phyloP scores from a whole-genome alignment of 37 sponge, comb jelly and placozoan species.

The Mnemiopsis leidyi region DNA sequence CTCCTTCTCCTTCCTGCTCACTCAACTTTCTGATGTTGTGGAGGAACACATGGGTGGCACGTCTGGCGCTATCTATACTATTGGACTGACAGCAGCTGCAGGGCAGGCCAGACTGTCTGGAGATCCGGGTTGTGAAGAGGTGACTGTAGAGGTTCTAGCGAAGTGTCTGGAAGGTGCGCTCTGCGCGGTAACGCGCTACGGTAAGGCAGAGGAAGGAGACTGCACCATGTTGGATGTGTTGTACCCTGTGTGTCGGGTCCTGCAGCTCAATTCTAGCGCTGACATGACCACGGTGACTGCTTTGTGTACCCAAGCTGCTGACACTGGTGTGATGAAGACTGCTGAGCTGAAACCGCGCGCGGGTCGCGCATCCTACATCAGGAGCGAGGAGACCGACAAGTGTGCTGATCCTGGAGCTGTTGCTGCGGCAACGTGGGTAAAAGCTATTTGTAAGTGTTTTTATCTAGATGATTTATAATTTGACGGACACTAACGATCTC shows the following conservation, averaged over 20 bases:
- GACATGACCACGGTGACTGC: not conserved
- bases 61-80: slow-evolving; percentile 63
- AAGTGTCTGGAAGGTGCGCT: slow-evolving; percentile 3
- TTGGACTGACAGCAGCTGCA: slow-evolving; percentile 65
- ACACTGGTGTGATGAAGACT: slow-evolving; percentile 22
- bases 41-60: slow-evolving; percentile 67
- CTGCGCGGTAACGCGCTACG: slow-evolving; percentile 16
- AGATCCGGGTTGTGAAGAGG: not conserved
- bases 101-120: not conserved
- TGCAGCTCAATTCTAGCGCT: not conserved
- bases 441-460: slow-evolving; percentile 6
- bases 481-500: too few relatives aligned
- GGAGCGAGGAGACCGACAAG: not conserved
- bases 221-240: slow-evolving; percentile 63
- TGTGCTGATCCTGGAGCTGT: slow-evolving; percentile 39
- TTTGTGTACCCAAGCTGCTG: not conserved
- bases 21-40: slow-evolving; percentile 4
- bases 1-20: not conserved
- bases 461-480: not conserved
- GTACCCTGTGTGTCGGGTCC: not conserved
- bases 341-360: slow-evolving; percentile 43
- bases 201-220: slow-evolving; percentile 39
- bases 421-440: slow-evolving; percentile 43
- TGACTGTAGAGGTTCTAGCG: not conserved
- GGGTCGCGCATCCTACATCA: slow-evolving; percentile 51